A percentile compares a stretch with the other conserved stretches of the same genome.
These are phyloP conservation scores for Lycodopsis pacificus DNA, from an alignment of 2,797 vertebrate genomes.

Conservation along the genomic window DNA sequence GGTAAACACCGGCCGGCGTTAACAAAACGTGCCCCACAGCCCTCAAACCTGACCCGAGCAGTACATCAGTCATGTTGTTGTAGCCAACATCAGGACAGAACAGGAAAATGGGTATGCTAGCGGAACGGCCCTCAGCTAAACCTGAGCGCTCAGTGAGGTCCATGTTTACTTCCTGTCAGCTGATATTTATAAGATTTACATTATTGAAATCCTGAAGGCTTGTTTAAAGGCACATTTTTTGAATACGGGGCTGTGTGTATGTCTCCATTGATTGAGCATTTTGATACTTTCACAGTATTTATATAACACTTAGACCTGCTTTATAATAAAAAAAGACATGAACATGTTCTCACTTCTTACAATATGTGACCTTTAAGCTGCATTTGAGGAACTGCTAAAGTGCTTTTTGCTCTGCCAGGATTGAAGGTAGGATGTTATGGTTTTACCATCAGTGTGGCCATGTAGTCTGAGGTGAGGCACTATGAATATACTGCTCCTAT, in stretches of 20 bases:
- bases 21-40: neutral
- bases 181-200: too few relatives aligned
- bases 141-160: neutral
- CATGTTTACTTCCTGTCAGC: too few relatives aligned
- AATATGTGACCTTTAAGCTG: neutral
- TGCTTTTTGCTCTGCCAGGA: slow-evolving; percentile 7
- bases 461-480: neutral
- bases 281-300: too few relatives aligned
- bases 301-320: too few relatives aligned
- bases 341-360: neutral
- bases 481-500: slow-evolving; percentile 38
- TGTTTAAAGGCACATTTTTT: too few relatives aligned
- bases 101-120: slow-evolving; percentile 5
- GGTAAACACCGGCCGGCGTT: too few relatives aligned
- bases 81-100: slow-evolving; percentile 36
- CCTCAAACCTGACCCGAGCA: slow-evolving; percentile 33
- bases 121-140: neutral
- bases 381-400: neutral
- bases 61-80: slow-evolving; percentile 21
- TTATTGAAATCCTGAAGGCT: too few relatives aligned
- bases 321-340: too few relatives aligned
- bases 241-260: too few relatives aligned
- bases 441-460: neutral
- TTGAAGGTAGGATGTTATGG: neutral
- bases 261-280: too few relatives aligned